Base-by-base conservation (phyloP, 2,797 vertebrate species). In the Ctenopoma kingsleyae region DNA sequence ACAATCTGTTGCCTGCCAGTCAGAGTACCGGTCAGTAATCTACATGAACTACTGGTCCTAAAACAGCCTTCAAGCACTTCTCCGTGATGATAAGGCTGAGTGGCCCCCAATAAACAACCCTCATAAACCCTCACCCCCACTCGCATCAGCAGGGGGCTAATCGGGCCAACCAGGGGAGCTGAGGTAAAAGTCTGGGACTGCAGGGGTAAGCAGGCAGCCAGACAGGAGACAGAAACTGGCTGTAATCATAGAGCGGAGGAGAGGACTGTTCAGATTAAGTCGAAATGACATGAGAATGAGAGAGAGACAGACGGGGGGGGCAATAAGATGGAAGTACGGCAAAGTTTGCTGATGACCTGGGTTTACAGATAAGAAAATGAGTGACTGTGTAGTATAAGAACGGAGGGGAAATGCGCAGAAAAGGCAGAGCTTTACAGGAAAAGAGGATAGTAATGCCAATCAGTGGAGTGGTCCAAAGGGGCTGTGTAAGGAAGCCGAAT, bases 131-230 rank as follows among this genome's bases (percentile, higher is more conserved):
- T 43, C 38, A 6, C 15, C 58, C 27, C 40, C 11, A 43, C 61
- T 79, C 54, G 62, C 47, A 72, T 41, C 64, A 76, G 20, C 12
- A 57, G 69, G 74, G 71, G 76, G 66, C 71, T 85, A 87, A 84
- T 83, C 83, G 80, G 71, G 54, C 74, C 16, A 8, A 19, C 54
- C 46, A 30, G 79, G 62, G 70, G 69, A 80, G 69, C 60, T 67
- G 78, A 86, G 67, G 86, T 83, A 85, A 79, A 65, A 71, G 68
- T 85, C 78, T 83, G 61, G 51, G 48, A 38, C 51, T 52, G 79
- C 40, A 49, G 52, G 76, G 67, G 63, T 27, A 6, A 55, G 27
- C 66, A 20, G 36, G 66, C 59, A 72, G 81, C 75, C 87, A 89
- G 80, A 82, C 70, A 55, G 71, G 68, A 84, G 83, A 74, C 63